A percentile compares a stretch with the other conserved stretches of the same genome.
phyloP scores from a whole-genome alignment of 2,888 invertebrate species.

The Darwinula stevensoni region DNA sequence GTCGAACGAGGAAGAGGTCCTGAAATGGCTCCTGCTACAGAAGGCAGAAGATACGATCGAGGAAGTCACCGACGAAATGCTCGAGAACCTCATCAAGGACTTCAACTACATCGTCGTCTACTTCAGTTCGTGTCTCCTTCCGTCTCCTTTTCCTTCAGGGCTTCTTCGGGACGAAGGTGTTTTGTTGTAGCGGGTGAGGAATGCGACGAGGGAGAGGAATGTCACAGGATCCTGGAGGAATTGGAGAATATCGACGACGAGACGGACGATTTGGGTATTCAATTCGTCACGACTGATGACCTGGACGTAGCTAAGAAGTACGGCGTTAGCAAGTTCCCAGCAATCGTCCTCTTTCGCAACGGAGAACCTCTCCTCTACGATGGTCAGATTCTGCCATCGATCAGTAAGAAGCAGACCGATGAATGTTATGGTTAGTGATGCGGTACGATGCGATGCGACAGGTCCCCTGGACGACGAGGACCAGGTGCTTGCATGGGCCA shows the following conservation, averaged over 20 bases:
- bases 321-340: constrained; percentile 52
- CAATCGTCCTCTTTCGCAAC: constrained; percentile 65
- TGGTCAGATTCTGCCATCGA: constrained; percentile 18
- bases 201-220: constrained; percentile 36
- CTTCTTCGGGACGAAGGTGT: constrained; percentile 4
- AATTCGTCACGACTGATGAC: constrained; percentile 78
- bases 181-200: constrained; percentile 12
- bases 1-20: constrained; percentile 64
- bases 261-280: constrained; percentile 66
- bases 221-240: constrained; percentile 52
- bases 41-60: constrained; percentile 72
- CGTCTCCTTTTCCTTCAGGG: background rate
- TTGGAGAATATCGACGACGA: constrained; percentile 78
- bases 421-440: no score
- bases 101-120: constrained; percentile 82
- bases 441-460: no score
- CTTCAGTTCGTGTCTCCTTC: constrained; percentile 34
- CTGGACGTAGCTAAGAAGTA: constrained; percentile 40
- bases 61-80: constrained; percentile 72
- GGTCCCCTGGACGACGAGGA: constrained; percentile 73
- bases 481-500: constrained; percentile 65
- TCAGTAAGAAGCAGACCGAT: no score
- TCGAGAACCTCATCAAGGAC: constrained; percentile 51
- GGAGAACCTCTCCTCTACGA: constrained; percentile 56
- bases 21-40: constrained; percentile 63